Percentiles rank a stretch among this genome's conserved stretches.
Conservation (phyloP, 2,888 invertebrate genomes). For the Fragum fragum region DNA sequence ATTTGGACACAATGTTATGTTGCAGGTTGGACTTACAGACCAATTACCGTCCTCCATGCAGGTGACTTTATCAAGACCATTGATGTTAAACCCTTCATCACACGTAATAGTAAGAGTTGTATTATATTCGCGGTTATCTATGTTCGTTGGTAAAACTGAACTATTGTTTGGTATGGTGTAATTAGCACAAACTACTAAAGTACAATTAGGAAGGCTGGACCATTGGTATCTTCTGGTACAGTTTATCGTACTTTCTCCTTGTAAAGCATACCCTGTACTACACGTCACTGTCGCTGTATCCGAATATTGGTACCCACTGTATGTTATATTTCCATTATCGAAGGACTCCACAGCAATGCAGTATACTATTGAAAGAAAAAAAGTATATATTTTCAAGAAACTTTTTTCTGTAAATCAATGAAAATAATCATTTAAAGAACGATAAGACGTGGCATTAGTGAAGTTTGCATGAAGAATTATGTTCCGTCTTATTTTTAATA, state of each 20-base stretch:
- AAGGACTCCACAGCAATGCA: neutral
- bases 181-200: neutral
- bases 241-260: neutral
- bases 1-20: slow-evolving; percentile 6
- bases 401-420: too few species aligned
- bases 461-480: too few species aligned
- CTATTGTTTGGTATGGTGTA: slow-evolving; percentile 12
- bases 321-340: neutral
- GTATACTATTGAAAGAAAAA: neutral
- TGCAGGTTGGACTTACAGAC: neutral
- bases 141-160: neutral
- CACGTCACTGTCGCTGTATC: neutral
- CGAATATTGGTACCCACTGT: neutral
- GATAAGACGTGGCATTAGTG: too few species aligned
- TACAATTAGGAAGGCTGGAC: slow-evolving; percentile 2
- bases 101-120: slow-evolving; percentile 1
- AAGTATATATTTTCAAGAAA: too few species aligned
- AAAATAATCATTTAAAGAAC: too few species aligned
- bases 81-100: neutral
- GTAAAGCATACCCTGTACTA: neutral
- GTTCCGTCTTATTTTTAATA: too few species aligned
- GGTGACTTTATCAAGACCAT: neutral
- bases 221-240: neutral
- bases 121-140: neutral
- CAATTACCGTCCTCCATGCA: slow-evolving; percentile 10